Conservation (phyloP, 2,113 vertebrate species). For the Silurus glanis region DNA sequence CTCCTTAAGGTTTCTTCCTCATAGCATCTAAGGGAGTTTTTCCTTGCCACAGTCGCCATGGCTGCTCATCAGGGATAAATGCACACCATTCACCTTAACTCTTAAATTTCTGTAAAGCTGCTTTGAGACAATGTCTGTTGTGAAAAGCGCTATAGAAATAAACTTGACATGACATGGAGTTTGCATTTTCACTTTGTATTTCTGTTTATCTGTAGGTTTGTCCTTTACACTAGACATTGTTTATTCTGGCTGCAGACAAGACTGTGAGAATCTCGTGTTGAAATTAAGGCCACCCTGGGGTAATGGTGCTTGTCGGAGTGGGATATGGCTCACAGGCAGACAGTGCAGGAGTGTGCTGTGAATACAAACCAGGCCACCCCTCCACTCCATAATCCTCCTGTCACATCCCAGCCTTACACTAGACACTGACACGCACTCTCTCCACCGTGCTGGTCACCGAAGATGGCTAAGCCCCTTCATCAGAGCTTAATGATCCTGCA, state of each 20-base stretch:
- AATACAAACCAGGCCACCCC: constrained; percentile 49
- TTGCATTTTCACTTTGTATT: constrained; percentile 7
- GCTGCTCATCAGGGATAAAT: too few species aligned
- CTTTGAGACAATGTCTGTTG: too few species aligned
- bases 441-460: constrained; percentile 33
- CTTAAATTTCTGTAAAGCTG: too few species aligned
- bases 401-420: constrained; percentile 44
- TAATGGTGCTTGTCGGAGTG: constrained; percentile 46
- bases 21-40: too few species aligned
- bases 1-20: too few species aligned
- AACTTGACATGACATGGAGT: background rate
- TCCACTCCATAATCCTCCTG: constrained; percentile 43
- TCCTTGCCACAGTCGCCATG: too few species aligned
- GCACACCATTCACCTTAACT: too few species aligned
- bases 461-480: constrained; percentile 42
- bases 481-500: constrained; percentile 56
- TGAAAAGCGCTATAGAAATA: too few species aligned
- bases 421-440: constrained; percentile 40
- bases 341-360: constrained; percentile 32
- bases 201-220: constrained; percentile 16
- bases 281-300: constrained; percentile 42
- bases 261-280: constrained; percentile 37
- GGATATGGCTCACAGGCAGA: constrained; percentile 47
- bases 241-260: constrained; percentile 18
- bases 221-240: constrained; percentile 29